phyloP scores from a whole-genome alignment of 2,797 vertebrate species.

The Momotus momota region DNA sequence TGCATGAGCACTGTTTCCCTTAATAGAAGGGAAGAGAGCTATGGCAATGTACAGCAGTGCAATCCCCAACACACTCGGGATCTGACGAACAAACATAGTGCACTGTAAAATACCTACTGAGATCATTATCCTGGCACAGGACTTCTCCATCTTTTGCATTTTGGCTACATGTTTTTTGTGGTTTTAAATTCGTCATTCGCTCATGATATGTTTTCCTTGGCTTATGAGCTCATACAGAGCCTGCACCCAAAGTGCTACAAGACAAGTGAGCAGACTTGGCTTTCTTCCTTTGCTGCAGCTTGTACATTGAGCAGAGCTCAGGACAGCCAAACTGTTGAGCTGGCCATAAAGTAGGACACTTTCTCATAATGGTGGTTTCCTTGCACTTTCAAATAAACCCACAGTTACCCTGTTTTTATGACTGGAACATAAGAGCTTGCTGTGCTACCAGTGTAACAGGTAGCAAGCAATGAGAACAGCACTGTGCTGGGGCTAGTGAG shows the following conservation, averaged over 20 bases:
- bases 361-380: neutral
- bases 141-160: neutral
- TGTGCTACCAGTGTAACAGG: neutral
- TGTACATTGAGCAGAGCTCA: neutral
- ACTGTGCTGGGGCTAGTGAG: neutral
- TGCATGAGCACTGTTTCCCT: neutral
- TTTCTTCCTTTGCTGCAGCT: neutral
- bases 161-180: neutral
- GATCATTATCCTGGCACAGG: neutral
- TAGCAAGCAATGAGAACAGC: neutral
- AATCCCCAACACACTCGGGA: neutral
- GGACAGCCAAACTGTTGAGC: neutral
- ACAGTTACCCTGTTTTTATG: neutral
- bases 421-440: neutral
- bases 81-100: neutral
- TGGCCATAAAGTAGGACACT: neutral
- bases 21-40: neutral
- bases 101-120: neutral
- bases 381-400: neutral
- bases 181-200: slow-evolving; percentile 24
- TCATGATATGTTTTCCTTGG: neutral
- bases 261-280: neutral
- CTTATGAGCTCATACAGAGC: neutral
- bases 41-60: neutral
- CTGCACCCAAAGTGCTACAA: neutral